phyloP scores from a whole-genome alignment of 2,113 vertebrate species.

The Pelecanus crispus region DNA sequence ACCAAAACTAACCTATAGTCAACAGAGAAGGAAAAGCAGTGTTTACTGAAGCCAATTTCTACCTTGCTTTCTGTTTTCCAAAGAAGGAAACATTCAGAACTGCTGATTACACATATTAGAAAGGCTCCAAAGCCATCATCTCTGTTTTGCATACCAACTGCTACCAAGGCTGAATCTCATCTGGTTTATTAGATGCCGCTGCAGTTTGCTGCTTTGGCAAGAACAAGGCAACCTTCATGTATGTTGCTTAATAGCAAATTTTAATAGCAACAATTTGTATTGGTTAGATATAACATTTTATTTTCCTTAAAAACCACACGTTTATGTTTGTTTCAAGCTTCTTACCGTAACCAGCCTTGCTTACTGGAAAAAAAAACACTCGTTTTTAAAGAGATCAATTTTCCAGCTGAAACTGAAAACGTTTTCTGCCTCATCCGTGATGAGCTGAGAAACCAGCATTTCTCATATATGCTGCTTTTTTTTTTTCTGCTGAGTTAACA shows the following conservation, averaged over 20 bases:
- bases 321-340: slow-evolving; percentile 59
- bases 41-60: slow-evolving; percentile 12
- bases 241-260: slow-evolving; percentile 29
- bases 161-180: not conserved
- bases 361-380: slow-evolving; percentile 72
- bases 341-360: slow-evolving; percentile 70
- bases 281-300: slow-evolving; percentile 47
- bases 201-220: not conserved
- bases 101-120: slow-evolving; percentile 3
- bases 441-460: slow-evolving; percentile 71
- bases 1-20: not conserved
- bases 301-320: slow-evolving; percentile 65
- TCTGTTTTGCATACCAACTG: slow-evolving; percentile 35
- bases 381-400: slow-evolving; percentile 67
- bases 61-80: slow-evolving; percentile 50
- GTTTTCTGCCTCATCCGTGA: slow-evolving; percentile 64
- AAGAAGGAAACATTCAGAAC: not conserved
- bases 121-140: not conserved
- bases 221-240: not conserved
- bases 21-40: not conserved
- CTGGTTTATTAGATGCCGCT: not conserved
- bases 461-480: slow-evolving; percentile 55
- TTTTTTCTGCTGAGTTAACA: slow-evolving; percentile 65
- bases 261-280: slow-evolving; percentile 54
- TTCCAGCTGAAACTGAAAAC: slow-evolving; percentile 81